These are phyloP conservation scores for Nephrocerus scutellatus DNA, from an alignment of 2,888 invertebrate species.

Conservation along the genomic window DNA sequence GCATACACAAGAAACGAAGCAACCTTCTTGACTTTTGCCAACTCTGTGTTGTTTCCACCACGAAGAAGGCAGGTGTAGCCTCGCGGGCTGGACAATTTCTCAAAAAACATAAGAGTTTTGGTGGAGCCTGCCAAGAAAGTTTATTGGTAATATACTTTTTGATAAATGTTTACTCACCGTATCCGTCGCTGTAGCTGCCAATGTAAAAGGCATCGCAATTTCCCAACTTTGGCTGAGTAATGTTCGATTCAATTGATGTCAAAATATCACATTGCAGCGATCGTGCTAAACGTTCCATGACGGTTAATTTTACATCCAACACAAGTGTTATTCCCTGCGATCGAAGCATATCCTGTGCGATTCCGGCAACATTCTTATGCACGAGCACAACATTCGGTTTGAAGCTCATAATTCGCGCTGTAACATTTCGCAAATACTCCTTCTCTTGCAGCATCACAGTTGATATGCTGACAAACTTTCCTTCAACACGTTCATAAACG, in stretches of 20 bases:
- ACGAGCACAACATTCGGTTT: conserved; percentile 85
- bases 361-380: conserved; percentile 75
- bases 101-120: conserved; percentile 91
- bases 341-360: conserved; percentile 81
- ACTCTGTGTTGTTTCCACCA: conserved; percentile 70
- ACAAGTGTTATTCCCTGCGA: conserved; percentile 78
- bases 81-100: conserved; percentile 76
- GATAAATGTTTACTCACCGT: conserved; percentile 47
- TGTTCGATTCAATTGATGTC: conserved; percentile 79
- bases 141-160: conserved; percentile 5
- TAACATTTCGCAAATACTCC: conserved; percentile 77
- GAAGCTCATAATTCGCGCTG: conserved; percentile 75
- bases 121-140: conserved; percentile 51
- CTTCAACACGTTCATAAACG: conserved; percentile 90
- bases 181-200: conserved; percentile 51
- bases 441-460: conserved; percentile 90
- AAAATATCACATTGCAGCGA: conserved; percentile 80
- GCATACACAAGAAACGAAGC: conserved; percentile 67
- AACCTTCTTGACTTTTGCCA: conserved; percentile 75
- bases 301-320: conserved; percentile 72
- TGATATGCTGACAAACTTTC: conserved; percentile 86
- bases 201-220: conserved; percentile 77
- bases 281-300: conserved; percentile 71
- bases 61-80: conserved; percentile 83
- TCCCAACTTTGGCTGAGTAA: conserved; percentile 74